Base-by-base conservation (phyloP, 2,113 vertebrate species). In the Donacobius atricapilla region DNA sequence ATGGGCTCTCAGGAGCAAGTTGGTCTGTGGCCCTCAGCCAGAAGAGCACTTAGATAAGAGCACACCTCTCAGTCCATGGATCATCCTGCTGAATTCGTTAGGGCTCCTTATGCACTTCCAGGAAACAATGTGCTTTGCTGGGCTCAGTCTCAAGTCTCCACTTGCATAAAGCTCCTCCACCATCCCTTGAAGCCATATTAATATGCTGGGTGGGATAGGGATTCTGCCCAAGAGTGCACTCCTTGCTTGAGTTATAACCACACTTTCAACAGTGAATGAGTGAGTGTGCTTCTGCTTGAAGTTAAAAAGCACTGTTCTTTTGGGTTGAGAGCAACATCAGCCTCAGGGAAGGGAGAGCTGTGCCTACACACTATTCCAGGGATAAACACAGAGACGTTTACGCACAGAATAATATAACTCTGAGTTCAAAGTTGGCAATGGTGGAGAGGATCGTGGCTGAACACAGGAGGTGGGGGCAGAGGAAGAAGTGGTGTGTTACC, bases 11-110 rank as follows among this genome's bases (percentile, higher is more conserved):
- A 58, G 35, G 44, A 87, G 77, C 54, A 94, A 79, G 50, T 2
- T 7, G 1, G 24, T 72, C 35, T 85, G 63, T 91, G 93, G 88
- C 80, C 28, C 48, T 85, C 72, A 89, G 78, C 94, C 93, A 96
- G 69, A 31, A 70, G 86, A 90, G 37, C 92, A 94, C 87, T 96
- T 94, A 95, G 65, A 35, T 33, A 24, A 57, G 57, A 87, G n/a
- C 54, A 72, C 15, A 90, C 60, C 66, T 91, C 65, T 76, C 64
- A 75, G 66, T 18, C 68, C 85, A 73, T 73, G 66, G 85, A 95
- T 90, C 71, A 95, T 70, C 25, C 57, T 80, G 40, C 47, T 71
- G 82, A 72, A 45, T 63, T 87, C 0, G 0, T 58, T 51, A 89
- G 39, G 40, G 51, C 15, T 87, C 56, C 48, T 86, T 54, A 47